Percentiles rank a stretch among this genome's conserved stretches.
phyloP scores from a whole-genome alignment of 2,888 invertebrate species.

The Drosophila nr. medialis region DNA sequence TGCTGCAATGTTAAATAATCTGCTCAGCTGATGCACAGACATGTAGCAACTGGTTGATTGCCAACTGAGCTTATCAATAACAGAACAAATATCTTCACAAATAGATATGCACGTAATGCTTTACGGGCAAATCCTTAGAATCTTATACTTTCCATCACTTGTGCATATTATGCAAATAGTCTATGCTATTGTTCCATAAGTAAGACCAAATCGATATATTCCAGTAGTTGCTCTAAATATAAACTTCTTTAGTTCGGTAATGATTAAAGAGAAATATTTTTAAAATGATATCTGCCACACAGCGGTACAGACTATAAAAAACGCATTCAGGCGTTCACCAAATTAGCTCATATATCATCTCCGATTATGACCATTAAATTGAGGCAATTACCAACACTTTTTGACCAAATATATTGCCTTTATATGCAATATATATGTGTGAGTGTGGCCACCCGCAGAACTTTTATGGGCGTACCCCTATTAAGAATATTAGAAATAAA shows the following conservation, averaged over 20 bases:
- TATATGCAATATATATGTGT: constrained; percentile 42
- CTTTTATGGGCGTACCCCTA: not conserved
- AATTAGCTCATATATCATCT: constrained; percentile 31
- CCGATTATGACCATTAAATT: constrained; percentile 38
- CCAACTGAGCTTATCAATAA: not conserved
- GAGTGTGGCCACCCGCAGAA: constrained; percentile 40
- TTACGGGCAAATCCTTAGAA: constrained; percentile 16
- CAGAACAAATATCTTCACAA: constrained; percentile 1
- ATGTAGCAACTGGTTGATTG: constrained; percentile 3
- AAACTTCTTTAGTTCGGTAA: not conserved
- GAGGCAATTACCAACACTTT: constrained; percentile 56
- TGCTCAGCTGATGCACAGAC: constrained; percentile 36
- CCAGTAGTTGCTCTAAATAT: not conserved
- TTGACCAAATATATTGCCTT: constrained; percentile 5
- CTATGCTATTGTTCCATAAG: not conserved
- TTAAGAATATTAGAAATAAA: constrained; percentile 3
- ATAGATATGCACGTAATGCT: not conserved
- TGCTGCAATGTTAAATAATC: constrained; percentile 18
- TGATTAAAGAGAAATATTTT: not conserved
- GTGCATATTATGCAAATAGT: not conserved
- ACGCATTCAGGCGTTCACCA: not conserved
- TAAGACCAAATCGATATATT: not conserved
- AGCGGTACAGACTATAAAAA: constrained; percentile 13
- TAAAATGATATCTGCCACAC: constrained; percentile 3
- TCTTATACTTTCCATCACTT: not conserved